Evolutionary conservation across 1,140 invertebrate genomes (phyloP), one percentile per base, ranked within the genome.

Genomic region (Bombus affinis): DNA sequence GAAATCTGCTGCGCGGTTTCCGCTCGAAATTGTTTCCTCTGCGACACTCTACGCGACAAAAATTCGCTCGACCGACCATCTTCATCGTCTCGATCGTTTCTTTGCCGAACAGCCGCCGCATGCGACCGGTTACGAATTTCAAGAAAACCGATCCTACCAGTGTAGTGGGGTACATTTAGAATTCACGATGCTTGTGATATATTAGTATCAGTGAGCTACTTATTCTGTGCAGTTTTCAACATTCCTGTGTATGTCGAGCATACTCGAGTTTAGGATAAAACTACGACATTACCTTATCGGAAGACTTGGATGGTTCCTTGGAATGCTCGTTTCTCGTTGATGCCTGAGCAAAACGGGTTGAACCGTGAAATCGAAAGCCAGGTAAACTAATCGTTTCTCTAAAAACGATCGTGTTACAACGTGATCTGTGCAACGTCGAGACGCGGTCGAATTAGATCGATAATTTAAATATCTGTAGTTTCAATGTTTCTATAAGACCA

Each of bases 1-100:
- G 77, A 90, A 90, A 88, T 79, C 81, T 59, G 80, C 65, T 81
- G 86, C 84, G 47, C 47, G 47, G 88, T 80, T 90, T 90, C 91
- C 86, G 76, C 32, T 77, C 47, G 89, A 78, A 75, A 82, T 62
- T 74, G 44, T 78, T 77, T 82, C 85, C 78, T 65, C n/a, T 2
- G 2, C 85, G 18, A 62, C 28, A 25, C 12, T 42, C 71, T 42
- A 57, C 47, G 32, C 28, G 44, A 53, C 37, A 70, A 65, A 47
- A 47, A 37, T 53, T 81, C 74, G 79, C n/a, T 32, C 73, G 74
- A 77, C 5, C 72, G 72, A 66, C 57, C 0, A 22, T 53, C 47
- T 53, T 25, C 6, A 0, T 4, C 13, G 32, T 9, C 80, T 32
- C 32, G 39, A 68, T 68, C 32, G 12, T 75, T 37, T 28, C 72